Base-by-base conservation (phyloP, 2,113 vertebrate species). In the Melanerpes aurifrons region DNA sequence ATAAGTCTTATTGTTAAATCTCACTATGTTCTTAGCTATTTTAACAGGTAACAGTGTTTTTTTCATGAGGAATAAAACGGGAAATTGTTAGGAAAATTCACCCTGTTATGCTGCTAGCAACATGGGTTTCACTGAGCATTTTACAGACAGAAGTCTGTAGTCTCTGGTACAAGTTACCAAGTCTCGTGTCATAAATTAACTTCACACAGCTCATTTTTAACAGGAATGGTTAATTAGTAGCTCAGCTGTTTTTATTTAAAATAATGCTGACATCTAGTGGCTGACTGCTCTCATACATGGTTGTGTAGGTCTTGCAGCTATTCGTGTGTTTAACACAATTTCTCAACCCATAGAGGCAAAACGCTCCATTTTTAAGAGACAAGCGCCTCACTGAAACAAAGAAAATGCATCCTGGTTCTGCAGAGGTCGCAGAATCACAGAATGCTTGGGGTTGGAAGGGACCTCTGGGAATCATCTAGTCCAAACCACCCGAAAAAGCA, bases 261-360 rank as follows among this genome's bases (percentile, higher is more conserved):
- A 85, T 86, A 83, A 90, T 71, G 53, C 82, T 96, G 94, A 96
- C 97, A 96, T 81, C 97, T 97, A 95, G 94, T 78, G 97, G 94
- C 76, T 77, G 10, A 0, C 10, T 54, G 37, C 21, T 6, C 61
- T 63, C 45, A 10, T 3, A 58, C 14, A n/a, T 1, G 1, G 4
- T 32, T 11, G 12, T 6, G 18, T 9, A 6, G 9, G 15, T 14
- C 31, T 24, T 12, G 2, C 20, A n/a, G 12, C 5, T 21, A 2
- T 7, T 7, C 3, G 12, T 1, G 8, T 0, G 2, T 10, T 2
- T 3, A 26, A 25, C 32, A 24, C 5, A 1, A 9, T 14, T 19
- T 17, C 43, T 32, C 24, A 71, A 3, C 8, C 10, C 69, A 29
- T 2, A 37, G 14, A 32, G 21, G 31, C 12, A 58, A 67, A 5